phyloP scores from a whole-genome alignment of 2,888 invertebrate species.

The Ophion slaviceki region DNA sequence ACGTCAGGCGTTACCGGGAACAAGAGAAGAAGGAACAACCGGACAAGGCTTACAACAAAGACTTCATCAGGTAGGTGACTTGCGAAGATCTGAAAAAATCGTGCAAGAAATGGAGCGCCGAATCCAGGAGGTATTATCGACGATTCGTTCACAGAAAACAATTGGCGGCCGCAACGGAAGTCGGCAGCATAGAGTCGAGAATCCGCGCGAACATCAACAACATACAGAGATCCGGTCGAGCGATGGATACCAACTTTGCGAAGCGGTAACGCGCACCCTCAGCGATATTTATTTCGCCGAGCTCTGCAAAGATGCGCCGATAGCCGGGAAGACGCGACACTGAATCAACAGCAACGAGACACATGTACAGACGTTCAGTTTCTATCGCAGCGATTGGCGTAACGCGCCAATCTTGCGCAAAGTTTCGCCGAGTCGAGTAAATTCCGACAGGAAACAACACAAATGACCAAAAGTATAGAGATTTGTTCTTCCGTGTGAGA shows the following conservation, averaged over 20 bases:
- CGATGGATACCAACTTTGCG: slow-evolving; percentile 95
- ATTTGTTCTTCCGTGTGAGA: background rate
- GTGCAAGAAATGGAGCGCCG: background rate
- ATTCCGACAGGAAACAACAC: background rate
- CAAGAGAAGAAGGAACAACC: slow-evolving; percentile 85
- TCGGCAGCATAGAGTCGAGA: slow-evolving; percentile 91
- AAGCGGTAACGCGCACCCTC: slow-evolving; percentile 83
- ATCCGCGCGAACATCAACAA: slow-evolving; percentile 95
- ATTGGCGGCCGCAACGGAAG: slow-evolving; percentile 87
- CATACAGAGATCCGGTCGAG: slow-evolving; percentile 91
- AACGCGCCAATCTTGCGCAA: background rate
- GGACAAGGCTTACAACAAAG: slow-evolving; percentile 82
- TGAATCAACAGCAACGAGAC: background rate
- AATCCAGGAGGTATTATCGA: background rate
- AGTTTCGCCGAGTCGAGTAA: background rate
- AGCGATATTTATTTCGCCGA: slow-evolving; percentile 10
- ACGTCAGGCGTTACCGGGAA: slow-evolving; percentile 87
- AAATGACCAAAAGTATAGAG: background rate
- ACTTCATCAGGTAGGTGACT: slow-evolving; percentile 83
- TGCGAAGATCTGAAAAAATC: background rate
- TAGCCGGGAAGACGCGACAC: background rate
- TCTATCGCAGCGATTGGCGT: background rate
- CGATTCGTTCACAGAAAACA: slow-evolving; percentile 85
- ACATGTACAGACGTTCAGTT: background rate
- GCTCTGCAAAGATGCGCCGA: background rate